Evolutionary conservation across 2,888 invertebrate genomes (phyloP), one percentile per base, ranked within the genome.

Genomic region (Cancer borealis): DNA sequence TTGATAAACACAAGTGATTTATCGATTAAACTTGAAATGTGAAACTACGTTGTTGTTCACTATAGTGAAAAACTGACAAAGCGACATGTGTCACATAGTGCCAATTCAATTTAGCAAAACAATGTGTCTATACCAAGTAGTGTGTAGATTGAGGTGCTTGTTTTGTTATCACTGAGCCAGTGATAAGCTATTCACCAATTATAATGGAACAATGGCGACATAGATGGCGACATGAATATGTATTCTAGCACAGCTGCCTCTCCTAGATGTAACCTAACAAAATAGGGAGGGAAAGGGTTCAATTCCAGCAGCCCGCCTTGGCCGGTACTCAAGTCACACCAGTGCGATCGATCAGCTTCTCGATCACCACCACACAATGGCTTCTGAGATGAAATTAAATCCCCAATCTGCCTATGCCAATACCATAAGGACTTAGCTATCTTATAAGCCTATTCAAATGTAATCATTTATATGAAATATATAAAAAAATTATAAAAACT

Each of bases 361-460:
- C 26, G 73, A 73, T 26, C 26, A 73, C 73, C 73, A 73, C 73
- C 73, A 73, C 73, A 73, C 73, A 73, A 73, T 73, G 73, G 73
- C 73, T 73, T 73, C 73, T 26, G 26, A 73, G 73, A 73, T 73
- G n/a, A 73, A 66, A 66, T 17, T 66, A 21, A 26, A 73, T 73
- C 73, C 21, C 73, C 54, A 12, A 10, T 73, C 73, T 73, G 73
- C 73, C 73, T 73, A 73, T 6, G 73, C 73, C 73, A 73, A 73
- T n/a, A 73, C n/a, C 73, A 73, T n/a, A 73, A 10, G n/a, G 73
- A 73, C 26, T 73, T n/a, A 26, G 26, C 5, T 39, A 73, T n/a
- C 5, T 73, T 73, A 21, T 73, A n/a, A 0, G 6, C 5, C 26
- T 26, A 73, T 73, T 26, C 73, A 21, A 6, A 73, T n/a, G n/a